Percentiles rank a stretch among this genome's conserved stretches.
These are phyloP conservation scores for Phalangium opilio DNA, from an alignment of 2,888 invertebrate genomes.

Conservation along the genomic window DNA sequence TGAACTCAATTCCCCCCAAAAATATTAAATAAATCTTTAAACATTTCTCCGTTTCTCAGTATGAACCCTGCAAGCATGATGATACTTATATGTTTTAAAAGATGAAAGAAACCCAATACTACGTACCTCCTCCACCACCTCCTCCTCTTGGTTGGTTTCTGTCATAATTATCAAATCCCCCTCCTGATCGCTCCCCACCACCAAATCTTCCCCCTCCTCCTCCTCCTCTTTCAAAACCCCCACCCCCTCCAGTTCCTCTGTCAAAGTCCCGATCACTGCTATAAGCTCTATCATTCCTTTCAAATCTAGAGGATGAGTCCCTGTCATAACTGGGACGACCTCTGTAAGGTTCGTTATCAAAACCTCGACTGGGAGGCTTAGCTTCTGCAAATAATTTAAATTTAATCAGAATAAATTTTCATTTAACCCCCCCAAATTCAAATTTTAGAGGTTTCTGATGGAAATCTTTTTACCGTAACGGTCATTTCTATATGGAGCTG, in stretches of 20 bases:
- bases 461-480: no score
- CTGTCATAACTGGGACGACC: conserved; percentile 18
- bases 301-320: conserved; percentile 32
- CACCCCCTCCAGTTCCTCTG: conserved; percentile 12
- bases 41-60: no score
- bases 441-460: no score
- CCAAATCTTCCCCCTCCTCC: conserved; percentile 36
- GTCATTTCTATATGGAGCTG: conserved; percentile 24
- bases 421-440: no score
- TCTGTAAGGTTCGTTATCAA: conserved; percentile 13
- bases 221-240: conserved; percentile 31
- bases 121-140: no score
- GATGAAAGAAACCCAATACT: no score
- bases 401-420: conserved; percentile 6
- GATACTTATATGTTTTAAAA: no score
- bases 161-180: conserved; percentile 17
- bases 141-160: conserved; percentile 12
- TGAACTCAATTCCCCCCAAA: no score
- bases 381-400: conserved; percentile 8
- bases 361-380: conserved; percentile 3
- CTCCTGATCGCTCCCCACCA: conserved; percentile 36
- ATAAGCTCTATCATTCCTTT: not conserved
- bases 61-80: no score
- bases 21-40: no score
- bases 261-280: conserved; percentile 12